A percentile compares a stretch with the other conserved stretches of the same genome.
Evolutionary conservation across 2,888 invertebrate genomes (phyloP).

Genomic region (Himalopsyche japonica): DNA sequence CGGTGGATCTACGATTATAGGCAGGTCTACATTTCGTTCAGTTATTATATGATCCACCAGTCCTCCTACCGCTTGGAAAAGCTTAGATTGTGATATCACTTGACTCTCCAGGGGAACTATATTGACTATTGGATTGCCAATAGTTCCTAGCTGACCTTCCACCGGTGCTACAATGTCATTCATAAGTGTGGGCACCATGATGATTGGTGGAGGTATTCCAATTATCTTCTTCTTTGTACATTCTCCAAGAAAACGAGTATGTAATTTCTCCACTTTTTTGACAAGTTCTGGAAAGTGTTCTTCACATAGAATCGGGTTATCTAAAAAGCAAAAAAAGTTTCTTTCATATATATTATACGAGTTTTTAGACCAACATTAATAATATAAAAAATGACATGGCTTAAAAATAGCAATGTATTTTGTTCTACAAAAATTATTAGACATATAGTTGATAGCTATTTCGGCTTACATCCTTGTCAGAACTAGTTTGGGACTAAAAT

Average conservation of each 20-base stretch:
- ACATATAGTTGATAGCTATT: too few relatives aligned
- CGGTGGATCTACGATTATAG: constrained; percentile 54
- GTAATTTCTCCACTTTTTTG: constrained; percentile 70
- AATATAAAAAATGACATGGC: too few relatives aligned
- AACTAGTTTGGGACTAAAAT: too few relatives aligned
- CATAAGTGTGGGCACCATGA: constrained; percentile 51
- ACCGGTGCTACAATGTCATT: constrained; percentile 46
- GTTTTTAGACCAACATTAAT: too few relatives aligned
- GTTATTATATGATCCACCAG: constrained; percentile 52
- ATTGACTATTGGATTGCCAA: constrained; percentile 44
- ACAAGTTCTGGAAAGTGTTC: constrained; percentile 71
- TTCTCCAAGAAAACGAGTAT: constrained; percentile 70
- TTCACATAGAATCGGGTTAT: constrained; percentile 81
- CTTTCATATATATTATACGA: too few relatives aligned
- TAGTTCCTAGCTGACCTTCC: constrained; percentile 4
- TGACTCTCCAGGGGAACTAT: constrained; percentile 42
- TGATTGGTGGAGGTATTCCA: constrained; percentile 48
- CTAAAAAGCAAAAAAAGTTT: constrained; percentile 54
- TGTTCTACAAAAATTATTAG: too few relatives aligned
- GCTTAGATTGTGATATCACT: constrained; percentile 1
- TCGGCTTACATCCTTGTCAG: too few relatives aligned
- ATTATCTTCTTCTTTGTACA: constrained; percentile 4
- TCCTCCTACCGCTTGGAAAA: constrained; percentile 49
- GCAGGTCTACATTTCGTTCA: constrained; percentile 51
- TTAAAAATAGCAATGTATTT: too few relatives aligned